phyloP scores from a whole-genome alignment of 2,888 invertebrate species.

The Polietes domitor region DNA sequence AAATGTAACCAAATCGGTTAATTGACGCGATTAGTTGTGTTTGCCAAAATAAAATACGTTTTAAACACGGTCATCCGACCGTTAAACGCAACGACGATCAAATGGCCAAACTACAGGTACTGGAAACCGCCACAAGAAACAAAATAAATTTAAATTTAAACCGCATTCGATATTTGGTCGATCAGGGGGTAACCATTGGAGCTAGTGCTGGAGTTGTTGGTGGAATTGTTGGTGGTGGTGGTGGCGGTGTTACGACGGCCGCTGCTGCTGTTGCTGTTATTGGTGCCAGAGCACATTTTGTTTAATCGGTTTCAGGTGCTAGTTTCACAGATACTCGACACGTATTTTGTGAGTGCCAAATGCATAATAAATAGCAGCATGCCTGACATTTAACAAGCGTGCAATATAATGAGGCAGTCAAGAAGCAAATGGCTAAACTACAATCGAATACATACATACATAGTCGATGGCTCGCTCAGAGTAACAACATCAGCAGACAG shows the following conservation, averaged over 20 bases:
- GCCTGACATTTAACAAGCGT: constrained; percentile 70
- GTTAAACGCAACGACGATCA: constrained; percentile 52
- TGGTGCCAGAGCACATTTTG: constrained; percentile 63
- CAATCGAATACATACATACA: constrained; percentile 21
- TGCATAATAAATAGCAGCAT: constrained; percentile 70
- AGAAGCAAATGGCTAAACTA: constrained; percentile 18
- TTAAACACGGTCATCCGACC: constrained; percentile 61
- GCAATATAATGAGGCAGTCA: constrained; percentile 64
- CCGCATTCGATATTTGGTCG: constrained; percentile 49
- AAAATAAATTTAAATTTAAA: constrained; percentile 53
- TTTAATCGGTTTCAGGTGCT: constrained; percentile 69
- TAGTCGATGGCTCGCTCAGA: neutral
- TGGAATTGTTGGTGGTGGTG: constrained; percentile 1
- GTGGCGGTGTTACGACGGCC: neutral
- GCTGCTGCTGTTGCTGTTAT: constrained; percentile 42
- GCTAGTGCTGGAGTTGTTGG: constrained; percentile 11
- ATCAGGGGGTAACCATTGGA: neutral
- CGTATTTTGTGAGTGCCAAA: constrained; percentile 67
- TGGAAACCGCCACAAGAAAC: constrained; percentile 36
- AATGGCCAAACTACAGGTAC: neutral
- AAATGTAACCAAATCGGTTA: constrained; percentile 65
- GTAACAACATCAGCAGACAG: neutral
- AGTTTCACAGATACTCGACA: constrained; percentile 68
- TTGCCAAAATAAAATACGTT: constrained; percentile 62
- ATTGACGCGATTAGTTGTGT: constrained; percentile 66